A percentile compares a stretch with the other conserved stretches of the same genome.
phyloP scores from a whole-genome alignment of 2,797 vertebrate genomes.

The Staurois parvus region DNA sequence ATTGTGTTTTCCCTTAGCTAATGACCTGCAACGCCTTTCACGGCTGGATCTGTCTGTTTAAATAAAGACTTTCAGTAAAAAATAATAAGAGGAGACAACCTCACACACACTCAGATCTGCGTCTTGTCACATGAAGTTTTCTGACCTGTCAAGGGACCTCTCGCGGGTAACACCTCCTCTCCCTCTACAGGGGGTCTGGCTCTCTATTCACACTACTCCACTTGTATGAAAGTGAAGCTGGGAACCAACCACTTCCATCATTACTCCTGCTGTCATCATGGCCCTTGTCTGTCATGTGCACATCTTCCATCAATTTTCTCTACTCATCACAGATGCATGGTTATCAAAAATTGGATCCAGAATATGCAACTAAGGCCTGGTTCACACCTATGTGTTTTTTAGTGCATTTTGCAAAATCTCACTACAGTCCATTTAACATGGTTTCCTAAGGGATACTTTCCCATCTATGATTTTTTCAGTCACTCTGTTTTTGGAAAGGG shows the following conservation, averaged over 20 bases:
- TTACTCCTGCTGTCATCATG: not conserved
- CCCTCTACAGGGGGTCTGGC: not conserved
- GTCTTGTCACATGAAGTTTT: constrained; percentile 22
- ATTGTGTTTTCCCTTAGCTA: not conserved
- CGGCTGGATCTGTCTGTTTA: not conserved
- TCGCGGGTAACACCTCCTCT: constrained; percentile 6
- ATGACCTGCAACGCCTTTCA: not conserved
- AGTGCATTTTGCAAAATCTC: too few relatives aligned
- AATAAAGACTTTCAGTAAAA: not conserved
- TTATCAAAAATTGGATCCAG: too few relatives aligned
- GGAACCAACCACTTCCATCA: not conserved
- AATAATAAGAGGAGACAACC: constrained; percentile 11
- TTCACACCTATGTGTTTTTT: too few relatives aligned
- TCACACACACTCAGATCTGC: constrained; percentile 27
- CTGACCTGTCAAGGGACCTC: constrained; percentile 24
- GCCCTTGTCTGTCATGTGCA: not conserved
- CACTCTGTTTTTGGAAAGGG: too few relatives aligned
- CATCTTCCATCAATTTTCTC: not conserved
- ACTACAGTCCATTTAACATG: too few relatives aligned
- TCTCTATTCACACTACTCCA: not conserved
- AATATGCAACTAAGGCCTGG: not conserved
- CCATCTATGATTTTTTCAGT: too few relatives aligned
- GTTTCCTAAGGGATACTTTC: too few relatives aligned
- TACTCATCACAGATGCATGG: not conserved
- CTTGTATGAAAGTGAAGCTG: not conserved